These are phyloP conservation scores for Gavialis gangeticus DNA, from an alignment of 2,113 vertebrate species.

Conservation along the genomic window DNA sequence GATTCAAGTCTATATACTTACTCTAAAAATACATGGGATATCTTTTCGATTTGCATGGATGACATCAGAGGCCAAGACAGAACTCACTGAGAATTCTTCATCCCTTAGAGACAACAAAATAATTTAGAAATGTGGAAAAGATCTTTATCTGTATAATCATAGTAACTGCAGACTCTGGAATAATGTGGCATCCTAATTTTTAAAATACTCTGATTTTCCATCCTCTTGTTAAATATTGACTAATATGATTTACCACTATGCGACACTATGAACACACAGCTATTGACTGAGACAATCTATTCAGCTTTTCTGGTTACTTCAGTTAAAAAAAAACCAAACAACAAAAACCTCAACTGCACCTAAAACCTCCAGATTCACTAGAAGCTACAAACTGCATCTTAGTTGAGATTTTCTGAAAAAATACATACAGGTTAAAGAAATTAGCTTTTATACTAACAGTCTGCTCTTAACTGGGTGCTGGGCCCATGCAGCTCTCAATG, in stretches of 20 bases:
- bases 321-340: background rate
- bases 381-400: background rate
- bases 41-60: conserved; percentile 98
- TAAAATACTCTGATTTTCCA: background rate
- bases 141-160: background rate
- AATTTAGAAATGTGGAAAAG: conserved; percentile 37
- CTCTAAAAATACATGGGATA: conserved; percentile 97
- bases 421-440: background rate
- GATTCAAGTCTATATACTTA: conserved; percentile 76
- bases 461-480: background rate
- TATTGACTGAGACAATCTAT: background rate
- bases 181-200: background rate
- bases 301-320: background rate
- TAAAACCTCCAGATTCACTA: background rate
- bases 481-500: background rate
- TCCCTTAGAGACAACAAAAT: conserved; percentile 84
- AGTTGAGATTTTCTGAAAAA: background rate
- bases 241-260: background rate
- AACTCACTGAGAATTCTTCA: conserved; percentile 98
- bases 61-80: conserved; percentile 97
- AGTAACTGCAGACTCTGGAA: background rate
- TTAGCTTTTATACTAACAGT: background rate
- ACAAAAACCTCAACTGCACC: background rate
- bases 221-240: background rate
- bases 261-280: background rate